A percentile compares a stretch with the other conserved stretches of the same genome.
These are phyloP conservation scores for Mesorhabditis spiculigera DNA, from an alignment of 2,888 invertebrate genomes.

Conservation along the genomic window DNA sequence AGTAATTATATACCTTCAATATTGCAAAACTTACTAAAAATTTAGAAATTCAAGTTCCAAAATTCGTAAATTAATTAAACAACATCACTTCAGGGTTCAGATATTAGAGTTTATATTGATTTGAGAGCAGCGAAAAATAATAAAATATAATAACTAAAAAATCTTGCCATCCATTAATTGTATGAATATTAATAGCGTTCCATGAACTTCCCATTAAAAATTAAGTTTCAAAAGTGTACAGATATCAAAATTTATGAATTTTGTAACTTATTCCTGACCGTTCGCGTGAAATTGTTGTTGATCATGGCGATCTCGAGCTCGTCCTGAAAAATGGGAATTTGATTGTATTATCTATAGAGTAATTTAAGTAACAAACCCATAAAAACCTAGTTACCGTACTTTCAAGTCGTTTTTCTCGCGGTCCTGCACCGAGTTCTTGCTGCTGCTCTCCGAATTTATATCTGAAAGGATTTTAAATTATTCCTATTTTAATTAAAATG, in stretches of 20 bases:
- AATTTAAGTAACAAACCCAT: not conserved
- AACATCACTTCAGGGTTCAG: no score
- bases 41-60: not conserved
- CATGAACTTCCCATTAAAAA: no score
- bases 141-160: no score
- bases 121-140: no score
- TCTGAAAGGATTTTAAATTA: not conserved
- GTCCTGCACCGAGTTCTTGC: not conserved
- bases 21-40: no score
- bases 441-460: constrained; percentile 6
- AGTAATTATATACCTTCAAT: not conserved
- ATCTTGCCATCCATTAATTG: no score
- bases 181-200: no score
- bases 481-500: no score
- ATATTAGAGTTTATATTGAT: no score
- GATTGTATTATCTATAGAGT: no score
- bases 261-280: no score
- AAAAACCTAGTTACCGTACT: not conserved
- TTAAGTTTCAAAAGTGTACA: constrained; percentile 11
- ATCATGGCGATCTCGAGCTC: constrained; percentile 48
- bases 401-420: constrained; percentile 7
- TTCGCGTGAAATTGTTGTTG: constrained; percentile 46
- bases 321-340: constrained; percentile 26
- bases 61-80: not conserved
- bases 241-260: no score